Evolutionary conservation across 2,888 invertebrate genomes (phyloP).

Genomic region (Lasius fuliginosus): DNA sequence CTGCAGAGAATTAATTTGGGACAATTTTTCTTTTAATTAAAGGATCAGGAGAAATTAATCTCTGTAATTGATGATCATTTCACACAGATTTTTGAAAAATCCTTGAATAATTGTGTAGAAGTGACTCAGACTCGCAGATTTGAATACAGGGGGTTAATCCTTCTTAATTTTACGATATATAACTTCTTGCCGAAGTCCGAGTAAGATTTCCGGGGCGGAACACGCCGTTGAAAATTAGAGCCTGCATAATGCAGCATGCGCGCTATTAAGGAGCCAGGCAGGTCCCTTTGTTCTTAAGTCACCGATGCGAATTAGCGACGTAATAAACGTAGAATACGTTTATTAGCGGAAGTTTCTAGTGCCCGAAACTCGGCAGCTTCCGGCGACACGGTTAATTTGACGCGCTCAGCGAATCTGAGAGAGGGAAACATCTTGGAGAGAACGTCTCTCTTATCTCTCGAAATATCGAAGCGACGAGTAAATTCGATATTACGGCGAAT

Average conservation of each 20-base stretch:
- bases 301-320: constrained; percentile 34
- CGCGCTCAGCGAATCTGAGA: not conserved
- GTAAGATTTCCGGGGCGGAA: constrained; percentile 8
- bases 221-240: constrained; percentile 31
- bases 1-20: not conserved
- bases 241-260: constrained; percentile 16
- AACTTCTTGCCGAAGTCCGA: not conserved
- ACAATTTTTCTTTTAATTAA: not conserved
- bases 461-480: constrained; percentile 35
- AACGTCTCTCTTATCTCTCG: constrained; percentile 29
- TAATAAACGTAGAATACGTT: constrained; percentile 43
- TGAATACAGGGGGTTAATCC: not conserved
- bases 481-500: constrained; percentile 29
- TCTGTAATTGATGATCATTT: not conserved
- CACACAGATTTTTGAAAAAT: not conserved
- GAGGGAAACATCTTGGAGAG: constrained; percentile 7
- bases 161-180: not conserved
- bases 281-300: constrained; percentile 40
- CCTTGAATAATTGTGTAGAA: not conserved
- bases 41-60: not conserved
- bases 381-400: constrained; percentile 40
- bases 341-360: constrained; percentile 48
- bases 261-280: constrained; percentile 2
- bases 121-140: not conserved
- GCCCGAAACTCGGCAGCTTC: constrained; percentile 32